phyloP scores from a whole-genome alignment of 92 coral and sea anemone species.

The Ricordea florida region DNA sequence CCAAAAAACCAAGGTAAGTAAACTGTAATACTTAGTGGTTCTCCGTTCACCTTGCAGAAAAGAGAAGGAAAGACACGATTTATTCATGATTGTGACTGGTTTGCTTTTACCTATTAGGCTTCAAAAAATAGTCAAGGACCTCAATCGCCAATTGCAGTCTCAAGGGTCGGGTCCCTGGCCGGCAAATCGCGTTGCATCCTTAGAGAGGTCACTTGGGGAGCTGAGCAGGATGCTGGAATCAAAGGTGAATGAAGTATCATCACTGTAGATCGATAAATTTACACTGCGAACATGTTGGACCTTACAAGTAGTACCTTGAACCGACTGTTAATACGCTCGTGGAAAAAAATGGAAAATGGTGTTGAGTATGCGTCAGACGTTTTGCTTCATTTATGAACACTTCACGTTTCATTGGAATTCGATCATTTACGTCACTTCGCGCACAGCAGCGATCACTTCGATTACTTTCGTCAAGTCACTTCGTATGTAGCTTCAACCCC shows the following conservation, averaged over 20 bases:
- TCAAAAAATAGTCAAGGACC: constrained; percentile 91
- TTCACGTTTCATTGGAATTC: too few relatives aligned
- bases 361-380: too few relatives aligned
- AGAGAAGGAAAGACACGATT: not conserved
- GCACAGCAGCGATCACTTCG: too few relatives aligned
- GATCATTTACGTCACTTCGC: too few relatives aligned
- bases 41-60: not conserved
- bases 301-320: too few relatives aligned
- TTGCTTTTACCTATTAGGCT: constrained; percentile 46
- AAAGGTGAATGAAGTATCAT: constrained; percentile 23
- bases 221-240: constrained; percentile 80
- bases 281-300: too few relatives aligned
- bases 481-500: too few relatives aligned
- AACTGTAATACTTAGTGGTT: not conserved
- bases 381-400: too few relatives aligned
- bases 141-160: constrained; percentile 85
- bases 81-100: not conserved
- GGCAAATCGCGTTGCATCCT: constrained; percentile 80
- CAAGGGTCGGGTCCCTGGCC: constrained; percentile 99
- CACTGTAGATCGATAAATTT: not conserved
- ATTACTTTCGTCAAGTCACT: too few relatives aligned
- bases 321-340: too few relatives aligned
- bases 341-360: too few relatives aligned
- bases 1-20: constrained; percentile 81
- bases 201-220: constrained; percentile 95